Base-by-base conservation (phyloP, 1,140 invertebrate species). In the Pseudomyrmex sp. region DNA sequence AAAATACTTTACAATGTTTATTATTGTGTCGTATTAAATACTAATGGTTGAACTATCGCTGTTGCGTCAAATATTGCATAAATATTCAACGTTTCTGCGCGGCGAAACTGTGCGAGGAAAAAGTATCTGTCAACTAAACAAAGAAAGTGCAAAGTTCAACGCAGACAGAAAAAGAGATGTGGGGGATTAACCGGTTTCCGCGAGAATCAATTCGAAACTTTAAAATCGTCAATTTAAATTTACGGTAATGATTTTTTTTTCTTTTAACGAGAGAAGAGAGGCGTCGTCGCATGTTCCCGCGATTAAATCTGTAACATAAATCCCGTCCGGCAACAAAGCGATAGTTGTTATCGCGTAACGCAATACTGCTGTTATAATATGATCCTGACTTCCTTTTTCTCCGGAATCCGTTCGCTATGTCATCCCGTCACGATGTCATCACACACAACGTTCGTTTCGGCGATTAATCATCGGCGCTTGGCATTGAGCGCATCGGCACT, bases 271-370 rank as follows among this genome's bases (percentile, higher is more conserved):
- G 15, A 23, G 62, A 26, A 61, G 23, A 54, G n/a, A 18, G 23
- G 74, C 48, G n/a, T 69, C 18, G 20, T 69, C 35, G 13, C 2
- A 2, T 1, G 10, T 35, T 35, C 7, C 35, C 35, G 35, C 3
- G 54, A 80, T 80, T 61, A 59, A 18, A 62, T 54, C 61, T 12
- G 20, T 4, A 46, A 35, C 5, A 26, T 13, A 18, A 13, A 63
- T 44, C 15, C 12, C 23, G 12, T 15, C 18, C 5, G 15, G 5
- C 3, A 59, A 8, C 0, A 46, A 35, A 12, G 12, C 15, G 54
- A 72, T 59, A 80, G 8, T 59, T 9, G 13, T 77, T 77, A 77
- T 77, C 75, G 13, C 50, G 26, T 54, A 76, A 50, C 4, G 10
- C 2, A 58, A 69, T 15, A 69, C 8, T 7, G 35, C 5, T 35